These are phyloP conservation scores for Tachysurus vachellii DNA, from an alignment of 2,113 vertebrate species.

Conservation along the genomic window DNA sequence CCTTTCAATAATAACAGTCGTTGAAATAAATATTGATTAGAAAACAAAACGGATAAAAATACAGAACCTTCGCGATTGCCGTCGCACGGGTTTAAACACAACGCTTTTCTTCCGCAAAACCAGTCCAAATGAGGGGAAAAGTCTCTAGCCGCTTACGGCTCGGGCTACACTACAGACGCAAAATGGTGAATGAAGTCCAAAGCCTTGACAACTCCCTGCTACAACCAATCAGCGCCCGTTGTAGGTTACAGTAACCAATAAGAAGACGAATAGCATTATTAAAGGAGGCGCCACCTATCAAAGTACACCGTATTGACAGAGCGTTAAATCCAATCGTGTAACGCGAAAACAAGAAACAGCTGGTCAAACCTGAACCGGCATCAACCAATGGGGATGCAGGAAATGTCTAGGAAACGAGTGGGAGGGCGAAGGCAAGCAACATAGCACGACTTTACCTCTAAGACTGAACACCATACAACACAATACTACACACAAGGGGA, in stretches of 20 bases:
- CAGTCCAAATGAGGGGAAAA: conserved; percentile 73
- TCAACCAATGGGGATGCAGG: conserved; percentile 69
- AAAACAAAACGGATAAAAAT: conserved; percentile 59
- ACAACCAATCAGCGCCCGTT: conserved; percentile 75
- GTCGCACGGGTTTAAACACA: conserved; percentile 54
- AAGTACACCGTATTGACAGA: conserved; percentile 63
- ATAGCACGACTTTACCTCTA: conserved; percentile 34
- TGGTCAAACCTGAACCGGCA: conserved; percentile 76
- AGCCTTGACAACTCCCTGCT: conserved; percentile 82
- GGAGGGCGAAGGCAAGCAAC: conserved; percentile 57
- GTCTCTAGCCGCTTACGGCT: conserved; percentile 76
- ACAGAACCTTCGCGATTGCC: conserved; percentile 61
- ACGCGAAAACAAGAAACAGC: conserved; percentile 77
- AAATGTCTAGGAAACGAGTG: conserved; percentile 57
- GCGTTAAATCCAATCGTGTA: conserved; percentile 68
- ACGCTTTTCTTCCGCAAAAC: conserved; percentile 71
- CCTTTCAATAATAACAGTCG: conserved; percentile 53
- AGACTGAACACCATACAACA: neutral
- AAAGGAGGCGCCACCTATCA: conserved; percentile 57
- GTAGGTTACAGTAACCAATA: conserved; percentile 76
- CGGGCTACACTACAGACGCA: conserved; percentile 89
- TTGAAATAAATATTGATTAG: conserved; percentile 49
- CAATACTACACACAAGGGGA: neutral
- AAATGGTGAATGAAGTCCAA: conserved; percentile 97
- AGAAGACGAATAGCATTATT: conserved; percentile 11